These are phyloP conservation scores for Hyalella azteca DNA, from an alignment of 2,888 invertebrate species.

Conservation along the genomic window DNA sequence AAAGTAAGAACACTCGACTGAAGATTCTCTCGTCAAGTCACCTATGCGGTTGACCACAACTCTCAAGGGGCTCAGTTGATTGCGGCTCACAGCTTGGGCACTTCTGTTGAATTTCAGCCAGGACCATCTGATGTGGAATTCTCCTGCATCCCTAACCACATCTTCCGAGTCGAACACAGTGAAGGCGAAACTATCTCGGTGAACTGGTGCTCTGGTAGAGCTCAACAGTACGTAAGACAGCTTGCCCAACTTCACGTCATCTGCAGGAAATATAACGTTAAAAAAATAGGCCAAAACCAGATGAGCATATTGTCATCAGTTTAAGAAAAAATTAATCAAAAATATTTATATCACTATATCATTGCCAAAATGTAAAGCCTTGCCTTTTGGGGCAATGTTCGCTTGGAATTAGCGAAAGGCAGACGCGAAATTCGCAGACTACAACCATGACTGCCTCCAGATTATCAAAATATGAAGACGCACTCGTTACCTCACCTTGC, in stretches of 20 bases:
- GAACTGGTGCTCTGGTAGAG: background rate
- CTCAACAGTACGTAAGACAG: background rate
- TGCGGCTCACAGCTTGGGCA: background rate
- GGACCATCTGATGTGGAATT: background rate
- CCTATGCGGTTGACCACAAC: background rate
- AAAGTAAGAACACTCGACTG: conserved; percentile 26
- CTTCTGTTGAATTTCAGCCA: conserved; percentile 12
- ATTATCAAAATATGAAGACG: too few species aligned
- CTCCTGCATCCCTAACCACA: background rate
- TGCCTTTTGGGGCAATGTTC: too few species aligned
- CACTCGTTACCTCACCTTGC: background rate
- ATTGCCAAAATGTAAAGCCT: too few species aligned
- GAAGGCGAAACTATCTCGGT: background rate
- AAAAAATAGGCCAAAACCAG: background rate
- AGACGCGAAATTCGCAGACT: too few species aligned
- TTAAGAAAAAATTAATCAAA: too few species aligned
- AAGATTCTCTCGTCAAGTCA: background rate
- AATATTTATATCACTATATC: too few species aligned
- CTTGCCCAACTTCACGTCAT: background rate
- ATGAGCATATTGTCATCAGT: background rate
- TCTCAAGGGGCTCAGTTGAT: background rate
- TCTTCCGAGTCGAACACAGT: background rate
- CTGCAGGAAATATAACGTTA: background rate
- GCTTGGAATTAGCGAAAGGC: too few species aligned
- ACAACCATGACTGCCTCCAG: too few species aligned